These are phyloP conservation scores for Dioctria rufipes DNA, from an alignment of 2,888 invertebrate genomes.

Conservation along the genomic window DNA sequence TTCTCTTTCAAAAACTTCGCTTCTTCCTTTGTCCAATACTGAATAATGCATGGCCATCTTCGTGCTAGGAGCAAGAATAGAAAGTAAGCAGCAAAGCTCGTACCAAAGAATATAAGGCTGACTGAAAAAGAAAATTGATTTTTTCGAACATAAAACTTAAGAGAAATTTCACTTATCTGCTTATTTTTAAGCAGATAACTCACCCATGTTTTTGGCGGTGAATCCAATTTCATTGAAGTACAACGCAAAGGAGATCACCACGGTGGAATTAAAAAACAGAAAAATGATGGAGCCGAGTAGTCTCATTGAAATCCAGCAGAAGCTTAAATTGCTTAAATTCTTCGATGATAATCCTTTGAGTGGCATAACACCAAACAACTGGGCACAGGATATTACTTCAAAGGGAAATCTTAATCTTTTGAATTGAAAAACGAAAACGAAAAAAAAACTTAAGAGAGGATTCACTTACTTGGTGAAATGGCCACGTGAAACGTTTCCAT, in stretches of 20 bases:
- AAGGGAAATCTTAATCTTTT: not conserved
- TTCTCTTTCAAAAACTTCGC: not conserved
- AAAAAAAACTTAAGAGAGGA: no score
- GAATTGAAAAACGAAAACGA: not conserved
- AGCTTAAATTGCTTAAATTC: constrained; percentile 66
- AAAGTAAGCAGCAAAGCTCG: constrained; percentile 6
- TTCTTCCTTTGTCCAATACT: constrained; percentile 7
- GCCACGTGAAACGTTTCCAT: not conserved
- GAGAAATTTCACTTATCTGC: not conserved
- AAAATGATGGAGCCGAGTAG: not conserved
- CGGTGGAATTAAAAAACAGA: not conserved
- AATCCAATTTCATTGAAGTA: not conserved
- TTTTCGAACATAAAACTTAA: not conserved
- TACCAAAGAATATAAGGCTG: not conserved
- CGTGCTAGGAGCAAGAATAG: constrained; percentile 1
- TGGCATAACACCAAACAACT: constrained; percentile 71
- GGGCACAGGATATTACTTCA: constrained; percentile 65
- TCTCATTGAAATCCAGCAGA: constrained; percentile 54
- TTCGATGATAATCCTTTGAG: constrained; percentile 68
- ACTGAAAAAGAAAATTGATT: not conserved
- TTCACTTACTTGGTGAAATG: not conserved
- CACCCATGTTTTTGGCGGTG: constrained; percentile 28
- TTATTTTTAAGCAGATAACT: not conserved
- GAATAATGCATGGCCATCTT: constrained; percentile 7
- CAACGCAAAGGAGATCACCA: not conserved